These are phyloP conservation scores for Prochilodus magdalenae DNA, from an alignment of 2,113 vertebrate species.

Conservation along the genomic window DNA sequence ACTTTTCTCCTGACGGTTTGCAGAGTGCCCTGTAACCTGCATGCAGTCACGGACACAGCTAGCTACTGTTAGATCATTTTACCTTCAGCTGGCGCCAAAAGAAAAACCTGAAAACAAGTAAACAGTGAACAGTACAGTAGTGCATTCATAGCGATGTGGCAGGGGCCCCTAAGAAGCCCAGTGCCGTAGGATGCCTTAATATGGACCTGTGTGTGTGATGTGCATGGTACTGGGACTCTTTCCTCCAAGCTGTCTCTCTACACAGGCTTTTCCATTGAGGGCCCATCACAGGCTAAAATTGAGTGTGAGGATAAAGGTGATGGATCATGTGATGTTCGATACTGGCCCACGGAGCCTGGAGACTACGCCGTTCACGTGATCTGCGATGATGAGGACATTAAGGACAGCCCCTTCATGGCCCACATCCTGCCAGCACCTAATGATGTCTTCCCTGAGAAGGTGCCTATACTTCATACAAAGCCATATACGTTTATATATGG, in stretches of 20 bases:
- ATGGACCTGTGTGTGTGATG: not conserved
- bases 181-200: not conserved
- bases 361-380: conserved; percentile 95
- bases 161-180: no score
- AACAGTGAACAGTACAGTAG: no score
- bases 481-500: no score
- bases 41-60: no score
- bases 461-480: conserved; percentile 44
- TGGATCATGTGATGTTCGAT: conserved; percentile 92
- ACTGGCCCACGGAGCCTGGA: conserved; percentile 93
- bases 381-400: conserved; percentile 94
- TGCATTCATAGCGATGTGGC: not conserved
- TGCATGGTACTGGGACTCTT: not conserved
- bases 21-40: no score
- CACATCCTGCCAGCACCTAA: conserved; percentile 86
- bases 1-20: no score
- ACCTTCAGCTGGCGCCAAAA: no score
- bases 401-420: conserved; percentile 93
- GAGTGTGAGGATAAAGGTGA: conserved; percentile 94
- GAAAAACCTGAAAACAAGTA: no score
- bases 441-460: conserved; percentile 89
- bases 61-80: no score
- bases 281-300: conserved; percentile 93
- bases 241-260: not conserved
- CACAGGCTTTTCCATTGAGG: conserved; percentile 94